phyloP scores from a whole-genome alignment of 2,797 vertebrate genomes.

The Molossus alvarezi region DNA sequence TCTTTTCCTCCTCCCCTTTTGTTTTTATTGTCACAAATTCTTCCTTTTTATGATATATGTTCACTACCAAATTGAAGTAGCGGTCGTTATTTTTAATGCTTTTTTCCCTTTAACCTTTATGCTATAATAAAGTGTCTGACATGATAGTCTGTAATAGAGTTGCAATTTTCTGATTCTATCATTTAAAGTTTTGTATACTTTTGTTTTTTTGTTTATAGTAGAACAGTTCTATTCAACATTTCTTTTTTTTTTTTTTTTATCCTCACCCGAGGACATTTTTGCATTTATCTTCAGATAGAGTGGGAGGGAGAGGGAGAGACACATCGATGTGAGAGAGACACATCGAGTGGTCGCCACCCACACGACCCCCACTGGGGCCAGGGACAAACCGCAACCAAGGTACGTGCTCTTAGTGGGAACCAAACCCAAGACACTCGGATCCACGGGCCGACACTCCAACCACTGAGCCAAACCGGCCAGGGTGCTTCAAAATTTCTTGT shows the following conservation, averaged over 20 bases:
- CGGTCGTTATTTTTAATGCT: not conserved
- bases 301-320: too few relatives aligned
- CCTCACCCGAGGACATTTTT: too few relatives aligned
- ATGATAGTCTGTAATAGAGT: not conserved
- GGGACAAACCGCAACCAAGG: too few relatives aligned
- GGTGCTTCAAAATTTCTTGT: not conserved
- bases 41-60: not conserved
- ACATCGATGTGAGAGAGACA: too few relatives aligned
- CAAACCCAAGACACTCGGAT: too few relatives aligned
- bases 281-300: too few relatives aligned
- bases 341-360: too few relatives aligned
- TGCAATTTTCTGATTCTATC: not conserved
- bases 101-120: not conserved
- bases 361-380: too few relatives aligned
- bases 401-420: too few relatives aligned
- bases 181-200: not conserved
- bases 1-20: not conserved
- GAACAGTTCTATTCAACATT: not conserved
- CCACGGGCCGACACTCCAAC: too few relatives aligned
- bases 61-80: not conserved
- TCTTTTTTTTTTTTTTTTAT: not conserved
- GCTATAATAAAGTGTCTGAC: not conserved
- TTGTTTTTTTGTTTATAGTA: not conserved
- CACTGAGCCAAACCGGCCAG: too few relatives aligned
- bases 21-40: not conserved